Base-by-base conservation (phyloP, 1,140 invertebrate genomes). In the Glossosoma conforme region DNA sequence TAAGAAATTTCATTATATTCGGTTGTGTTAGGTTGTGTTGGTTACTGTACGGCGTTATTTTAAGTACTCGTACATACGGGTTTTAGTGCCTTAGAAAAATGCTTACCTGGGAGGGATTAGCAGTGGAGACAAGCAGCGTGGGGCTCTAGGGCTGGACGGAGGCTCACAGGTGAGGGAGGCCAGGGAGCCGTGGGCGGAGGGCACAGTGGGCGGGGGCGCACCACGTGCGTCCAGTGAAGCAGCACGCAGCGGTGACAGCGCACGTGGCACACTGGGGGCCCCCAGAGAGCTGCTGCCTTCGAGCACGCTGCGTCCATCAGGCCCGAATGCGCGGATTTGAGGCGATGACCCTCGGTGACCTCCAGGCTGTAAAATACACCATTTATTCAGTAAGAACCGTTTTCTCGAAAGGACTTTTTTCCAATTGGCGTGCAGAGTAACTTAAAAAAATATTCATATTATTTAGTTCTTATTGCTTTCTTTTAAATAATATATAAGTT, bases 341-440 rank as follows among this genome's bases (percentile, higher is more conserved):
- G 86, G 85, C 0, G 86, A 87, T 0, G 85, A 85, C 1, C 84
- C 83, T n/a, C 85, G 80, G 59, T 85, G 83, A 56, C 78, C 78
- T 71, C 81, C 66, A 28, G n/a, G n/a, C n/a, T n/a, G n/a, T n/a
- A n/a, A n/a, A n/a, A n/a, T n/a, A n/a, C n/a, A n/a, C n/a, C n/a
- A n/a, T n/a, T n/a, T n/a, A n/a, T n/a, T n/a, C n/a, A n/a, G n/a
- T n/a, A n/a, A n/a, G n/a, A n/a, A n/a, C n/a, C n/a, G n/a, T n/a
- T n/a, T n/a, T n/a, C n/a, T n/a, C n/a, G n/a, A n/a, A n/a, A n/a
- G n/a, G n/a, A n/a, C n/a, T n/a, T n/a, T n/a, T n/a, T n/a, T n/a
- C n/a, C n/a, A n/a, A n/a, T n/a, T n/a, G n/a, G n/a, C n/a, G n/a
- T n/a, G n/a, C n/a, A n/a, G n/a, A n/a, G n/a, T n/a, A n/a, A n/a